phyloP scores from a whole-genome alignment of 2,113 vertebrate species.

The Glaucomys volans region DNA sequence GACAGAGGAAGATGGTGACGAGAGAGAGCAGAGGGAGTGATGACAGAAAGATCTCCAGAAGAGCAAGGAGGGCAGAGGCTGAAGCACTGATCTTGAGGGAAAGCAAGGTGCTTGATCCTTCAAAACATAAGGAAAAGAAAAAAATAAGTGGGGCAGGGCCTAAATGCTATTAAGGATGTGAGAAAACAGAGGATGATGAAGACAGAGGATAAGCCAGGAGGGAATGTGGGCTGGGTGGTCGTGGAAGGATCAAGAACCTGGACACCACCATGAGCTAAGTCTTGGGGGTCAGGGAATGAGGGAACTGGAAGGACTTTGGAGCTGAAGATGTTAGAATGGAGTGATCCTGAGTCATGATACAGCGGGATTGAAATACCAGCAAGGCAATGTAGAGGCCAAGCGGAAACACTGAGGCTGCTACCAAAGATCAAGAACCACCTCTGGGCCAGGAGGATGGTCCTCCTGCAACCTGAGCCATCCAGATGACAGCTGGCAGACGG shows the following conservation, averaged over 20 bases:
- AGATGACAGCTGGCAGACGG: neutral
- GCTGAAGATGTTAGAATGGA: neutral
- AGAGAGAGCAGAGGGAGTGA: rapidly evolving
- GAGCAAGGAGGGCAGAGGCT: neutral
- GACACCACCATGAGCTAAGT: neutral
- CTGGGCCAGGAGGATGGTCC: neutral
- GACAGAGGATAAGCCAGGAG: neutral
- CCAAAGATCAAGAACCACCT: neutral
- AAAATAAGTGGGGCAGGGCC: neutral
- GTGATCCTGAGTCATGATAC: neutral
- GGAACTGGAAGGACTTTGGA: neutral
- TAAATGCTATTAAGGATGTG: neutral
- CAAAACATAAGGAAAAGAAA: neutral
- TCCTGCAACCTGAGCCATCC: neutral
- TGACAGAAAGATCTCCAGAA: neutral
- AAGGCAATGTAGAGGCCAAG: neutral
- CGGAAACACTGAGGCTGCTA: neutral
- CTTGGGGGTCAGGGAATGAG: neutral
- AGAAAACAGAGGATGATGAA: neutral
- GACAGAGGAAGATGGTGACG: neutral
- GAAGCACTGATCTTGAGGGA: neutral
- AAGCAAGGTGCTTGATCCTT: neutral
- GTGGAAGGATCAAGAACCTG: neutral
- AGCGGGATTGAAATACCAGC: neutral
- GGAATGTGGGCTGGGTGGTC: rapidly evolving